Conservation (phyloP, 2,113 vertebrate genomes). For the Alligator mississippiensis region DNA sequence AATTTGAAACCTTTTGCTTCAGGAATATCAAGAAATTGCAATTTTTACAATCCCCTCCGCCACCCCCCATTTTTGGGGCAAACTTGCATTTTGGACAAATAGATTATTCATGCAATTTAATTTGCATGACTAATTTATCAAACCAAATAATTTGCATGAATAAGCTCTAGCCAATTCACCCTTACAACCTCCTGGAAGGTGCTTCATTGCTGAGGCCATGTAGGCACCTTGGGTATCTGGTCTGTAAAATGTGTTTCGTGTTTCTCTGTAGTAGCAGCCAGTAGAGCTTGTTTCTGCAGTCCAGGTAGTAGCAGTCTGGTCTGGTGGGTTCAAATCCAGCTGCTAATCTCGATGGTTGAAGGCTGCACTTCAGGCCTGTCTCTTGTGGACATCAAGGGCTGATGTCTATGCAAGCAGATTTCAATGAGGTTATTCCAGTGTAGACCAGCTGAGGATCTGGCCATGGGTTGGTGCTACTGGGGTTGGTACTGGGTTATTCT, state of each 20-base stretch:
- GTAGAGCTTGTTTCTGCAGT: background rate
- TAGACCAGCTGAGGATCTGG: background rate
- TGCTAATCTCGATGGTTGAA: background rate
- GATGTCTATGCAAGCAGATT: background rate
- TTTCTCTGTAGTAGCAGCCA: background rate
- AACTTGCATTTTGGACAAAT: too few relatives aligned
- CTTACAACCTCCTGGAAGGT: too few relatives aligned
- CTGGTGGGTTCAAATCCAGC: background rate
- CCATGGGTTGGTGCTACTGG: background rate
- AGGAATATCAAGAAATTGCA: too few relatives aligned
- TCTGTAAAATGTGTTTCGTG: background rate
- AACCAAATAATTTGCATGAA: too few relatives aligned
- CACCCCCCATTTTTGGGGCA: too few relatives aligned
- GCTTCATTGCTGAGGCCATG: background rate
- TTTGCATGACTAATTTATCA: too few relatives aligned
- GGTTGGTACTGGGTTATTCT: too few relatives aligned
- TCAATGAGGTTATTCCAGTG: background rate
- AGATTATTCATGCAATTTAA: too few relatives aligned
- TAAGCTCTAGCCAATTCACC: too few relatives aligned
- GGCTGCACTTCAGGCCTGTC: background rate
- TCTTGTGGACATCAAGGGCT: background rate
- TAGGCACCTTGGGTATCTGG: background rate
- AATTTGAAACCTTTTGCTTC: too few relatives aligned
- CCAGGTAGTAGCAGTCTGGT: background rate
- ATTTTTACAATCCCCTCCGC: too few relatives aligned